These are phyloP conservation scores for Vireo altiloquus DNA, from an alignment of 2,113 vertebrate genomes.

Conservation along the genomic window DNA sequence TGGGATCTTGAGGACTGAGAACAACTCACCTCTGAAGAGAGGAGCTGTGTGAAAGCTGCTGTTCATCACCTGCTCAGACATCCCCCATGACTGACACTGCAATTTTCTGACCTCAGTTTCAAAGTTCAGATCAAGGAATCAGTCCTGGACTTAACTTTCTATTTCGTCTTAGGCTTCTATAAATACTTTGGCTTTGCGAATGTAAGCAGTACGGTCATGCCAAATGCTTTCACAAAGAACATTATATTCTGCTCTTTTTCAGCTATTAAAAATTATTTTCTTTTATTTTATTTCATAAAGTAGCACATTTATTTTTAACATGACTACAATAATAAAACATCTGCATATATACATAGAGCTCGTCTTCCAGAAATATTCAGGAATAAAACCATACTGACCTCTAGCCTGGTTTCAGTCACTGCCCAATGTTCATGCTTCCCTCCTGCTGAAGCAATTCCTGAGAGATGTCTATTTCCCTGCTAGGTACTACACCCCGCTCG, in stretches of 20 bases:
- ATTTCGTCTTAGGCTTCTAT: constrained; percentile 43
- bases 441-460: background rate
- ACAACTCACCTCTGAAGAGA: background rate
- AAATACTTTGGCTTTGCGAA: constrained; percentile 24
- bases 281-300: background rate
- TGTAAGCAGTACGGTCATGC: background rate
- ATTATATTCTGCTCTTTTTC: background rate
- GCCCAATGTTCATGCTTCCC: background rate
- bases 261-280: background rate
- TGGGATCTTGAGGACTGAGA: background rate
- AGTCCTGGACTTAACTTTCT: constrained; percentile 33
- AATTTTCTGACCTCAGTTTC: constrained; percentile 27
- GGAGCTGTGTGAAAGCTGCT: background rate
- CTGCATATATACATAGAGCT: background rate
- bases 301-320: background rate
- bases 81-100: background rate
- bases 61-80: background rate
- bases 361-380: background rate
- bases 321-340: background rate
- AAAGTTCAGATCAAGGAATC: constrained; percentile 22
- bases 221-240: background rate
- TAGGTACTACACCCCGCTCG: background rate
- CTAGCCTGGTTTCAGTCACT: background rate
- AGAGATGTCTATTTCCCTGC: background rate
- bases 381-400: background rate